Evolutionary conservation across 2,888 invertebrate genomes (phyloP).

Genomic region (Diplolepis rosae): DNA sequence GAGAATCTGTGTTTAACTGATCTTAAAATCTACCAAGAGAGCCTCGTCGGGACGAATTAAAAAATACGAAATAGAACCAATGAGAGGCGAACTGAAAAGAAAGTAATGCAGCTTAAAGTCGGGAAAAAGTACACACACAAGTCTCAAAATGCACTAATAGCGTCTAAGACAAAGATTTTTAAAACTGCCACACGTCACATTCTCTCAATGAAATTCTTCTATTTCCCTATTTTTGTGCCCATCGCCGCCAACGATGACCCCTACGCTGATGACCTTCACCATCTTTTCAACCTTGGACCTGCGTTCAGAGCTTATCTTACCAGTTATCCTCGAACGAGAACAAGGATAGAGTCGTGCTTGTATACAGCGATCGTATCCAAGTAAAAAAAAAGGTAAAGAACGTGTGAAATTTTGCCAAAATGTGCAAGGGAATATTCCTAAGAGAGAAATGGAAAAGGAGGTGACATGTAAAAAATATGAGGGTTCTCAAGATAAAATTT

Average conservation of each 20-base stretch:
- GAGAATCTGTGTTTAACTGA: conserved; percentile 27
- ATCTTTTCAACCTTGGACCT: conserved; percentile 41
- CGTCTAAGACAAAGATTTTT: conserved; percentile 34
- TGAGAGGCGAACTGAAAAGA: conserved; percentile 16
- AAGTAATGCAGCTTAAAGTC: background rate
- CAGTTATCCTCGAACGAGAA: conserved; percentile 73
- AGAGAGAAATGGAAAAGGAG: background rate
- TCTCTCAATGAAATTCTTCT: conserved; percentile 72
- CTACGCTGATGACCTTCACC: conserved; percentile 32
- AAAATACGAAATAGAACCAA: conserved; percentile 25
- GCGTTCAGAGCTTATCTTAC: conserved; percentile 72
- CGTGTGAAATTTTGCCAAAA: conserved; percentile 40
- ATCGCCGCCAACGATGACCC: conserved; percentile 42
- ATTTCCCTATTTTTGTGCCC: conserved; percentile 72
- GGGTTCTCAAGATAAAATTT: too few relatives aligned
- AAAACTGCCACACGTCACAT: conserved; percentile 52
- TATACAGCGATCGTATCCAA: conserved; percentile 76
- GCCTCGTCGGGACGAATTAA: conserved; percentile 18
- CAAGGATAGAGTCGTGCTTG: conserved; percentile 76
- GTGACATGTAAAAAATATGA: too few relatives aligned
- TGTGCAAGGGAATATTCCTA: conserved; percentile 34
- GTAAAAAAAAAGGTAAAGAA: conserved; percentile 75
- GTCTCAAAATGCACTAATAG: conserved; percentile 30
- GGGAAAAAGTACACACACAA: conserved; percentile 37
- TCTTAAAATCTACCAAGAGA: conserved; percentile 13